Evolutionary conservation across 2,113 vertebrate genomes (phyloP).

Genomic region (Octodon degus): DNA sequence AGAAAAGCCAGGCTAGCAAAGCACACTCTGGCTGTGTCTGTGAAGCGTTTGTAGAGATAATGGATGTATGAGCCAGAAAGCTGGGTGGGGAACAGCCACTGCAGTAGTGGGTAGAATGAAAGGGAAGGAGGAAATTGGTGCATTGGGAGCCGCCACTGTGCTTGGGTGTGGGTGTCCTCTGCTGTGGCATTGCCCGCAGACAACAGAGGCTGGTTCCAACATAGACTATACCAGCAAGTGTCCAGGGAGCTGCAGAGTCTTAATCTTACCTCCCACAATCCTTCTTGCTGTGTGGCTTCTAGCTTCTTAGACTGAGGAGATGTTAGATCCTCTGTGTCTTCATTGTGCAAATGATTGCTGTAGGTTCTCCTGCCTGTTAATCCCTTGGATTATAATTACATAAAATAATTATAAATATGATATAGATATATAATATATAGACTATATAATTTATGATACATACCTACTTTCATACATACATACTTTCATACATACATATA

Average conservation of each 20-base stretch:
- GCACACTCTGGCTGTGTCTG: not conserved
- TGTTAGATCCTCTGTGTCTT: not conserved
- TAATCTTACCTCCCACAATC: not conserved
- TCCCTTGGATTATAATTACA: not conserved
- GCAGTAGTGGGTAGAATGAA: not conserved
- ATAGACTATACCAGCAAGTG: not conserved
- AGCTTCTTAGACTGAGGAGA: not conserved
- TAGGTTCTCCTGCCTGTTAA: not conserved
- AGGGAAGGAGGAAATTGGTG: not conserved
- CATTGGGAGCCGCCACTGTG: not conserved
- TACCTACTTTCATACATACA: not conserved
- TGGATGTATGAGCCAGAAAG: not conserved
- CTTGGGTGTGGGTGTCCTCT: not conserved
- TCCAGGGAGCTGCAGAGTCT: not conserved
- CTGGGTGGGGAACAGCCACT: not conserved
- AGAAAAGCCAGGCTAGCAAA: not conserved
- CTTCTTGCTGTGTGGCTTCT: not conserved
- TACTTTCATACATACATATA: not conserved
- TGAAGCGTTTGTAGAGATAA: not conserved
- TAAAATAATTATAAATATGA: not conserved
- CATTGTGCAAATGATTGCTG: not conserved
- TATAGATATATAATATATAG: not conserved
- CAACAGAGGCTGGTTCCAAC: not conserved
- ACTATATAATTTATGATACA: not conserved
- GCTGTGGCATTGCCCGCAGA: not conserved